A percentile compares a stretch with the other conserved stretches of the same genome.
Conservation (phyloP, 1,140 invertebrate genomes). For the Scaptodrosophila lebanonensis region DNA sequence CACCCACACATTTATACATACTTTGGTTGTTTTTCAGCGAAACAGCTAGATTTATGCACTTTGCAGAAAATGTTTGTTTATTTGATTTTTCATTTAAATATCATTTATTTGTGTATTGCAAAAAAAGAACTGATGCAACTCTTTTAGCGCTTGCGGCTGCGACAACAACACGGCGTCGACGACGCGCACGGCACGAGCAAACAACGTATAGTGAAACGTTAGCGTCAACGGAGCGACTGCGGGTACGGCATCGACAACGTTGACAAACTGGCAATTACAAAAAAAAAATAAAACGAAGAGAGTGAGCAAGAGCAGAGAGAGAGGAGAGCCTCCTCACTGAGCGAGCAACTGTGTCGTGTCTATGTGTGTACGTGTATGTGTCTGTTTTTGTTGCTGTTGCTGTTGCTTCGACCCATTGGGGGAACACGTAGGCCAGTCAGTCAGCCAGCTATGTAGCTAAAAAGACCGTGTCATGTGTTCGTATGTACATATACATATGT, state of each 20-base stretch:
- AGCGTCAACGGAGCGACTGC: slow-evolving; percentile 3
- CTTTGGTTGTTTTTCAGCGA: neutral
- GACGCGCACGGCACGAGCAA: slow-evolving; percentile 66
- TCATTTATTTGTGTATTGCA: slow-evolving; percentile 15
- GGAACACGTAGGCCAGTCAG: too few species aligned
- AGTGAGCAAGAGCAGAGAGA: neutral
- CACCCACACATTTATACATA: too few species aligned
- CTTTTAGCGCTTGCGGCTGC: slow-evolving; percentile 33
- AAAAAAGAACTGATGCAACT: slow-evolving; percentile 58
- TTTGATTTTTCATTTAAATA: slow-evolving; percentile 4
- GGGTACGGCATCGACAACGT: slow-evolving; percentile 34
- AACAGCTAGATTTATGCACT: neutral
- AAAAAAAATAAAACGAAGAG: slow-evolving; percentile 2
- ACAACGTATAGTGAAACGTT: slow-evolving; percentile 59
- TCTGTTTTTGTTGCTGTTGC: too few species aligned
- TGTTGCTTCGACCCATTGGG: too few species aligned
- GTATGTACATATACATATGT: neutral
- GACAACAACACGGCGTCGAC: slow-evolving; percentile 32
- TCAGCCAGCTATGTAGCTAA: too few species aligned
- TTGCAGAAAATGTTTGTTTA: slow-evolving; percentile 23
- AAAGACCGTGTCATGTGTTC: too few species aligned
- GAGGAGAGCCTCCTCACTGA: too few species aligned
- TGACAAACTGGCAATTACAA: slow-evolving; percentile 44
- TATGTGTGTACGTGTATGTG: slow-evolving; percentile 1
- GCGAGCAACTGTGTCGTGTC: neutral